Evolutionary conservation across 1,140 invertebrate species (phyloP).

Genomic region (Brachionus calyciflorus): DNA sequence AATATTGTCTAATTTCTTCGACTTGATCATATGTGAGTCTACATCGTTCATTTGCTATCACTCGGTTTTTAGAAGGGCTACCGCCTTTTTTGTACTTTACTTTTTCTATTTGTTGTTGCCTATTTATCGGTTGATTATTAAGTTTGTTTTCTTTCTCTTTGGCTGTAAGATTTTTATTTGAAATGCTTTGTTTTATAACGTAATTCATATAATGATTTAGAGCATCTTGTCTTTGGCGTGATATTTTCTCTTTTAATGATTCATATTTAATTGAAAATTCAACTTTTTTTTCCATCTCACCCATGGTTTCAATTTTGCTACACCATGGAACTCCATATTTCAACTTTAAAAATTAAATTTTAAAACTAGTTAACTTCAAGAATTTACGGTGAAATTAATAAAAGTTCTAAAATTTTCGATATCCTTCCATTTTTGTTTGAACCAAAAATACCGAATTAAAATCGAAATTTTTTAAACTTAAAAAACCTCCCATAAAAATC

Average conservation of each 20-base stretch:
- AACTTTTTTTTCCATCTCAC: conserved; percentile 40
- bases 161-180: not conserved
- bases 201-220: conserved; percentile 17
- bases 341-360: not conserved
- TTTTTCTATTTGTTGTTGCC: not conserved
- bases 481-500: too few relatives aligned
- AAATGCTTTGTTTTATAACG: conserved; percentile 8
- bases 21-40: not conserved
- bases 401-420: too few relatives aligned
- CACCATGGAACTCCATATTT: not conserved
- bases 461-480: too few relatives aligned
- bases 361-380: too few relatives aligned
- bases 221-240: not conserved
- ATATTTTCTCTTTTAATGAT: not conserved
- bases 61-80: not conserved
- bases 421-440: too few relatives aligned
- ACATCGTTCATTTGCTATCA: conserved; percentile 2
- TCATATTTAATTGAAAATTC: not conserved
- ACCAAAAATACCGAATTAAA: too few relatives aligned
- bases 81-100: conserved; percentile 18
- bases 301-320: conserved; percentile 24
- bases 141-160: not conserved
- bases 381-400: too few relatives aligned
- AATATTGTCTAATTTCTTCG: conserved; percentile 23
- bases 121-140: not conserved